These are phyloP conservation scores for Aldabrachelys gigantea DNA, from an alignment of 2,113 vertebrate genomes.

Conservation along the genomic window DNA sequence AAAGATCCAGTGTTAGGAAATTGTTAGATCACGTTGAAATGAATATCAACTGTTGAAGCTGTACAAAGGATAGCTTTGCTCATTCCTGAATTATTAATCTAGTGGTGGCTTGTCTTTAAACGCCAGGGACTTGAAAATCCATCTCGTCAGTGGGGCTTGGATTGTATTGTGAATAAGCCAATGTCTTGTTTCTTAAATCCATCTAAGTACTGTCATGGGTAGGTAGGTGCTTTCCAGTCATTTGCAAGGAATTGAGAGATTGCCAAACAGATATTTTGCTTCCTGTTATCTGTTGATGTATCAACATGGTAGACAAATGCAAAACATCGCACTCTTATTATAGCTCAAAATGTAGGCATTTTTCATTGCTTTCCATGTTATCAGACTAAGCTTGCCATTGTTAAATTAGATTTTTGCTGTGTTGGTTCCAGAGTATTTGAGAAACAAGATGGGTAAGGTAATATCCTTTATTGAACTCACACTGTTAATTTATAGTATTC, in stretches of 20 bases:
- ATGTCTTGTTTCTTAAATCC: constrained; percentile 1
- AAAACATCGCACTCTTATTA: constrained; percentile 14
- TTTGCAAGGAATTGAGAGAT: background rate
- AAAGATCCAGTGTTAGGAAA: background rate
- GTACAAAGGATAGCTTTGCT: rapidly evolving
- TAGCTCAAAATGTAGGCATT: background rate
- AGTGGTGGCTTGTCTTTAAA: background rate
- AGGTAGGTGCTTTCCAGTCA: constrained; percentile 19
- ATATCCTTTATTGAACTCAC: background rate
- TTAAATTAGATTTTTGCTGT: background rate
- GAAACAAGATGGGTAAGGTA: background rate
- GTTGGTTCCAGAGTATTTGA: background rate
- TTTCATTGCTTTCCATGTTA: background rate
- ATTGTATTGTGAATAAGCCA: constrained; percentile 1
- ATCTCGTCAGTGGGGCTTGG: background rate
- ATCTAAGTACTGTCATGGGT: background rate
- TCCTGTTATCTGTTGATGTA: background rate
- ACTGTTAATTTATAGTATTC: background rate
- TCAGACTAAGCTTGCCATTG: background rate
- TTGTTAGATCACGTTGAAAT: background rate
- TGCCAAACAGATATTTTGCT: constrained; percentile 34
- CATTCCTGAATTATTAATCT: background rate
- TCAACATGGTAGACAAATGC: background rate
- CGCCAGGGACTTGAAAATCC: background rate
- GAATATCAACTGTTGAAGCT: background rate